Conservation (phyloP, 2,113 vertebrate species). For the Lota lota region DNA sequence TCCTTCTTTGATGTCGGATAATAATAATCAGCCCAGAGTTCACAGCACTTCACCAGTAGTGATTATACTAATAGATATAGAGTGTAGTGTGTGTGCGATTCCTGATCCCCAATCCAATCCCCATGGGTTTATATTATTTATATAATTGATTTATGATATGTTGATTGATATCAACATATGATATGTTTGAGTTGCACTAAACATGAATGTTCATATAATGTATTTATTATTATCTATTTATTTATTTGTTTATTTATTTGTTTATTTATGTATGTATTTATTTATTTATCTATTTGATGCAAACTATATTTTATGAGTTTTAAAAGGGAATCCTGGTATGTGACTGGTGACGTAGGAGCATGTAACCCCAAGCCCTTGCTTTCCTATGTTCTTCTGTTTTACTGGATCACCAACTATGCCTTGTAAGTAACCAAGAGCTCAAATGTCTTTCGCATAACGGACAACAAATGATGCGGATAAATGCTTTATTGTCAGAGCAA, state of each 20-base stretch:
- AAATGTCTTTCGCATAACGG: neutral
- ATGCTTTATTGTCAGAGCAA: neutral
- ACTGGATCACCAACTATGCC: too few species aligned
- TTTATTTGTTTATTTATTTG: conserved; percentile 37
- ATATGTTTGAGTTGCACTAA: too few species aligned
- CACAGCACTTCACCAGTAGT: neutral
- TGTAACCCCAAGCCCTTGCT: too few species aligned
- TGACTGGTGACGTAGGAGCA: too few species aligned
- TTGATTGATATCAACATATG: too few species aligned
- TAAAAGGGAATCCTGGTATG: too few species aligned
- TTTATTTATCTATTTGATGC: neutral
- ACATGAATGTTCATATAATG: conserved; percentile 27
- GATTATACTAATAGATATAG: too few species aligned
- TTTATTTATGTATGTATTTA: neutral
- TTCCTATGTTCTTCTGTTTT: too few species aligned
- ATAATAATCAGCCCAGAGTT: neutral
- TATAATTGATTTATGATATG: too few species aligned
- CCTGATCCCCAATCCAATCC: too few species aligned
- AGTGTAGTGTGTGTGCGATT: too few species aligned
- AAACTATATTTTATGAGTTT: neutral
- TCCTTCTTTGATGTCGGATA: conserved; percentile 43
- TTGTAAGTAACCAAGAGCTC: neutral
- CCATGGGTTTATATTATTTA: too few species aligned
- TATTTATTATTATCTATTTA: conserved; percentile 39
- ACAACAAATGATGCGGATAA: conserved; percentile 1